Evolutionary conservation across 2,113 vertebrate species (phyloP).

Genomic region (Cebus imitator): DNA sequence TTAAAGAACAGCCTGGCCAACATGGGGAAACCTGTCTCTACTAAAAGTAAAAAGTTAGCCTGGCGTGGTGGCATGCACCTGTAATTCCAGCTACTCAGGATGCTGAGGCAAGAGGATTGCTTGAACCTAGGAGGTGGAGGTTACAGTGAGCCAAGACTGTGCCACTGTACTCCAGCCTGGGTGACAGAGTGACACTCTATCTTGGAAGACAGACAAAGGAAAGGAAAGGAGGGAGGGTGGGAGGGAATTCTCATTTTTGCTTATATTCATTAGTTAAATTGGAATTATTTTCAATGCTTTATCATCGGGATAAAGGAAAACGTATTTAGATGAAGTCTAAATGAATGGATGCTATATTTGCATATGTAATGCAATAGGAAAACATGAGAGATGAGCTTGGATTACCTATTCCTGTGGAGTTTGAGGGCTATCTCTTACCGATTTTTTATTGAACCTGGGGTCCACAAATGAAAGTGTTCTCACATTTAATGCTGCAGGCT

Average conservation of each 20-base stretch:
- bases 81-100: too few species aligned
- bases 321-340: neutral
- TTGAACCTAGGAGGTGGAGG: too few species aligned
- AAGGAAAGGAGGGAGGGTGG: too few species aligned
- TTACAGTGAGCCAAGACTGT: too few species aligned
- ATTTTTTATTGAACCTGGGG: neutral
- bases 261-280: neutral
- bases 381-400: neutral
- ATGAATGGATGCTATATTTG: neutral
- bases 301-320: neutral
- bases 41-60: too few species aligned
- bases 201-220: too few species aligned
- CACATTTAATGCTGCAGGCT: neutral
- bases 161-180: too few species aligned
- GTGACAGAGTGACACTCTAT: too few species aligned
- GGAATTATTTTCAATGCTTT: neutral
- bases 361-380: neutral
- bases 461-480: neutral
- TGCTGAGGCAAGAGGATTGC: too few species aligned
- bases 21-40: too few species aligned
- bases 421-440: neutral
- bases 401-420: neutral
- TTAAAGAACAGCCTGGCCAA: too few species aligned
- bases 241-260: neutral
- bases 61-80: too few species aligned